These are phyloP conservation scores for Cheilosia grossa DNA, from an alignment of 2,888 invertebrate genomes.

Conservation along the genomic window DNA sequence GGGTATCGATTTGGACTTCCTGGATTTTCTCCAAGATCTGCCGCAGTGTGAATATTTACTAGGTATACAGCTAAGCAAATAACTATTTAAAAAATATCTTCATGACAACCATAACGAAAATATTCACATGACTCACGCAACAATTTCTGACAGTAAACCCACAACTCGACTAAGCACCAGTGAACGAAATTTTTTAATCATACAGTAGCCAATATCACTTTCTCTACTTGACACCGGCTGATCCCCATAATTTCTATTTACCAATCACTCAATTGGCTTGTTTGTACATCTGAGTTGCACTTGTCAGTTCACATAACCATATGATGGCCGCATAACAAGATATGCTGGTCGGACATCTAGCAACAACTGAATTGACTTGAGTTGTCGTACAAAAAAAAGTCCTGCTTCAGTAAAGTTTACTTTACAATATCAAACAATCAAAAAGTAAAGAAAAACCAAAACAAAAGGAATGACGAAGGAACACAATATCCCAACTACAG, in stretches of 20 bases:
- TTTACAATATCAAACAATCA: slow-evolving; percentile 69
- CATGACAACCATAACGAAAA: no score
- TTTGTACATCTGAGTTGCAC: slow-evolving; percentile 58
- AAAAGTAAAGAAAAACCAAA: slow-evolving; percentile 34
- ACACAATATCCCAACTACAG: slow-evolving; percentile 23
- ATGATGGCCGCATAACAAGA: slow-evolving; percentile 18
- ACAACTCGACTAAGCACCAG: background rate
- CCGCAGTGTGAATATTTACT: no score
- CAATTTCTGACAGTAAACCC: no score
- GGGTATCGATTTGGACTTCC: no score
- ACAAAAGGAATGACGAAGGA: background rate
- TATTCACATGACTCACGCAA: no score
- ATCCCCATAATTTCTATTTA: slow-evolving; percentile 53
- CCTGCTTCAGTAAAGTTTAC: slow-evolving; percentile 42
- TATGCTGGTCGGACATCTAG: slow-evolving; percentile 15
- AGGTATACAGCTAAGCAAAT: no score
- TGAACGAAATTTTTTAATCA: background rate
- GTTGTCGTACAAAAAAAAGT: background rate
- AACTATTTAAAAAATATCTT: no score
- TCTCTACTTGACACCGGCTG: slow-evolving; percentile 6
- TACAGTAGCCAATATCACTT: background rate
- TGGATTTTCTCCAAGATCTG: no score
- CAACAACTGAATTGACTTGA: slow-evolving; percentile 32
- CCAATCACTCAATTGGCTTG: slow-evolving; percentile 71
- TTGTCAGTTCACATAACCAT: slow-evolving; percentile 60